These are phyloP conservation scores for Amiota minor DNA, from an alignment of 2,888 invertebrate species.

Conservation along the genomic window DNA sequence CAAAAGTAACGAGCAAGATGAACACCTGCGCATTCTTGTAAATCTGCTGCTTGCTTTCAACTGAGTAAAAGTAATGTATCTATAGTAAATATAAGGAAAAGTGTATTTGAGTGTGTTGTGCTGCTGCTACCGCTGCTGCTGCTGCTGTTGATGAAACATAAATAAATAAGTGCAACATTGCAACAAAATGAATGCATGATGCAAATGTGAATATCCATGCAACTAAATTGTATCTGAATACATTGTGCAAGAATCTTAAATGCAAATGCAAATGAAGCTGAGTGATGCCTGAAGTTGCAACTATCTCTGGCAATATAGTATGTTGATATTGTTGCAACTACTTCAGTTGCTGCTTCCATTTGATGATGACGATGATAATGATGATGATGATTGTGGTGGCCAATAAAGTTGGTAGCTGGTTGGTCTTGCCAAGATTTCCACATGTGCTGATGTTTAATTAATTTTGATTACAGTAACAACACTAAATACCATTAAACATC, in stretches of 20 bases:
- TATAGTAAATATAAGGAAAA: too few species aligned
- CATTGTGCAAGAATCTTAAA: background rate
- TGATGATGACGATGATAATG: constrained; percentile 3
- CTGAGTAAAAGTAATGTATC: too few species aligned
- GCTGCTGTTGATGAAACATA: too few species aligned
- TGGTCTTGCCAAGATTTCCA: constrained; percentile 12
- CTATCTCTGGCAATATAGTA: background rate
- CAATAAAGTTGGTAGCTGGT: background rate
- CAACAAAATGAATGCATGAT: too few species aligned
- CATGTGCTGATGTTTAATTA: constrained; percentile 19
- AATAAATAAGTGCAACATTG: too few species aligned
- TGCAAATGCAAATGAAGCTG: constrained; percentile 24
- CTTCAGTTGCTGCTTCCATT: constrained; percentile 2
- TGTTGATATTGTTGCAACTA: background rate
- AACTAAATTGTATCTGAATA: too few species aligned
- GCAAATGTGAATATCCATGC: too few species aligned
- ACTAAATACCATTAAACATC: constrained; percentile 1
- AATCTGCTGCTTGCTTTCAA: too few species aligned
- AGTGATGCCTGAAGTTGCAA: background rate
- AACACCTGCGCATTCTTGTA: too few species aligned
- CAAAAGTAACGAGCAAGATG: too few species aligned
- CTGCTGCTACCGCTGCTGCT: too few species aligned
- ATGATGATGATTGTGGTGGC: background rate
- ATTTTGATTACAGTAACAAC: constrained; percentile 27
- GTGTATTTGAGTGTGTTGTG: too few species aligned